Evolutionary conservation across 35 echinoderm and acorn worm genomes (phyloP), one percentile per base, ranked within the genome.

Genomic region (Hemicentrotus pulcherrimus): DNA sequence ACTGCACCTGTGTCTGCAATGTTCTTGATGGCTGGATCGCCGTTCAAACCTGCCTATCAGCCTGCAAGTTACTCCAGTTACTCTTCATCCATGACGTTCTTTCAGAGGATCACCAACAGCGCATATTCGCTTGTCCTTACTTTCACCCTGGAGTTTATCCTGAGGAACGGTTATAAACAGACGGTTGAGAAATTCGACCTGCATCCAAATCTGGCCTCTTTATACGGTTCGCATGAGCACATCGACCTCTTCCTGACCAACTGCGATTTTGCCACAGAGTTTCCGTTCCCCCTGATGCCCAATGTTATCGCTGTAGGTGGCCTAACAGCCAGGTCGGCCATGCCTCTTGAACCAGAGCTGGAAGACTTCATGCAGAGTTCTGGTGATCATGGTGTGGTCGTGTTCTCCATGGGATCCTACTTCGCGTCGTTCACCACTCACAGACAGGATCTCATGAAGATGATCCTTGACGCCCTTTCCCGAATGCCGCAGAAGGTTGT

Each of bases 351-450:
- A 45, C 31, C 95, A 95, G 95, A 98, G n/a, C 31, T 97, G 2
- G 96, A 97, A 93, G 88, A 78, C 2, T 98, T 98, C 71, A 96
- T 98, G 93, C 70, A 95, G 18, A 88, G 92, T 47, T 94, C 97
- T 19, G 97, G 95, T 33, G 45, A 97, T 14, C 46, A 96, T 70
- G 97, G 97, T 61, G 97, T 97, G 28, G 93, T 98, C 14, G 4
- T 98, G 2, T 97, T 98, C 47, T 59, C 97, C 13, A 24, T 98
- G 31, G 96, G 97, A 31, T 94, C 60, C 47, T 96, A 97, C 91
- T 86, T 96, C 85, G 91, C 48, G 12, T 11, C 32, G 14, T 52
- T 86, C 32, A 95, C 94, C n/a, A 45, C 91, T 16, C 52, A 52
- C 9, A 52, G 55, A 31, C 94, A 61, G 18, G 70, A 95, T 18